Conservation (phyloP, 2,888 invertebrate species). For the Ophion obscuratus region DNA sequence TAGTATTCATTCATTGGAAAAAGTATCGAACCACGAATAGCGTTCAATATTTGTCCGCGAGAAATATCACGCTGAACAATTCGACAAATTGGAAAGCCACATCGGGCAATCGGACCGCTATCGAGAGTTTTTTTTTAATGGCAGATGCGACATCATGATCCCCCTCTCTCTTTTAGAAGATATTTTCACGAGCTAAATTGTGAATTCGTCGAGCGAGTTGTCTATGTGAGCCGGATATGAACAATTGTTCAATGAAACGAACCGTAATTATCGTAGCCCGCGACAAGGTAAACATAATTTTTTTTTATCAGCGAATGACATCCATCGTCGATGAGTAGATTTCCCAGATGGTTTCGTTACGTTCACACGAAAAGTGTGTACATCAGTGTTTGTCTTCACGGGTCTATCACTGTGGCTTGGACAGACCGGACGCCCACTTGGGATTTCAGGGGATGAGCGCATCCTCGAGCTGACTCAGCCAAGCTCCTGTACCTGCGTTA, state of each 20-base stretch:
- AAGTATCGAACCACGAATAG: too few relatives aligned
- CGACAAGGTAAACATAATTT: not conserved
- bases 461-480: constrained; percentile 5
- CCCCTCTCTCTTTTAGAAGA: too few relatives aligned
- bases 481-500: constrained; percentile 14
- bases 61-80: too few relatives aligned
- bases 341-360: not conserved
- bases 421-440: constrained; percentile 3
- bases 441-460: constrained; percentile 16
- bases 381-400: not conserved
- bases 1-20: too few relatives aligned
- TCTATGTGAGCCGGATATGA: too few relatives aligned
- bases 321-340: not conserved
- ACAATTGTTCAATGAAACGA: not conserved
- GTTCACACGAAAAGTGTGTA: not conserved
- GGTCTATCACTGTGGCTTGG: not conserved
- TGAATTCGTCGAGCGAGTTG: too few relatives aligned
- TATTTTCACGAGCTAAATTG: too few relatives aligned
- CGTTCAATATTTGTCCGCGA: too few relatives aligned
- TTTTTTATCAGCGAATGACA: not conserved
- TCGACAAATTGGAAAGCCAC: too few relatives aligned
- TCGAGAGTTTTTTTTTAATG: not conserved
- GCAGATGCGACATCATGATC: not conserved
- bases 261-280: too few relatives aligned
- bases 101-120: too few relatives aligned